These are phyloP conservation scores for Ia io DNA, from an alignment of 2,113 vertebrate species.

Conservation along the genomic window DNA sequence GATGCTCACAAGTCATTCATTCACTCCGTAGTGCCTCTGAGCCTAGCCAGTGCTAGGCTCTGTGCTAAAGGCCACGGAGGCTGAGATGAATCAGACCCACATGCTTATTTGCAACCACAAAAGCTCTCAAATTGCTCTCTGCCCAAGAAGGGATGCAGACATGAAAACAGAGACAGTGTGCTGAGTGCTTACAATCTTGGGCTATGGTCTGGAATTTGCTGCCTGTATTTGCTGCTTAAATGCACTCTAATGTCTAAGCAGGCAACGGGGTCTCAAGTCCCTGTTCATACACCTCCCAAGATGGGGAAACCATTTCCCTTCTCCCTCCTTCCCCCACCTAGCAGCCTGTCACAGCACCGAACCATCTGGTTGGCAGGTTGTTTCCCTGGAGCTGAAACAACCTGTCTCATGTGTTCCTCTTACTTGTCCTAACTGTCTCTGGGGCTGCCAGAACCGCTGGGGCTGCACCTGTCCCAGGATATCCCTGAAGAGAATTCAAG, in stretches of 20 bases:
- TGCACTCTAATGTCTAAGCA: background rate
- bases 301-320: background rate
- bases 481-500: background rate
- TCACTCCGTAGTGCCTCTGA: background rate
- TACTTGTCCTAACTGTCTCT: background rate
- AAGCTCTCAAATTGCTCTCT: background rate
- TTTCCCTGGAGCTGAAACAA: background rate
- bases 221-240: background rate
- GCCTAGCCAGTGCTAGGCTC: background rate
- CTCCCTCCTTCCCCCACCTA: background rate
- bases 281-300: background rate
- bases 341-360: background rate
- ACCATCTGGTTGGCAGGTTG: background rate
- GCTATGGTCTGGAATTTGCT: background rate
- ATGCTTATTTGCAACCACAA: background rate
- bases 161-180: background rate
- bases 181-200: background rate
- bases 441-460: background rate
- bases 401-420: background rate
- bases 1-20: background rate
- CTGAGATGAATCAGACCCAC: background rate
- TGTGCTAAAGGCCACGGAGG: background rate
- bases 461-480: background rate
- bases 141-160: background rate
- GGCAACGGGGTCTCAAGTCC: background rate